phyloP scores from a whole-genome alignment of 2,113 vertebrate genomes.

The Brachyistius frenatus region DNA sequence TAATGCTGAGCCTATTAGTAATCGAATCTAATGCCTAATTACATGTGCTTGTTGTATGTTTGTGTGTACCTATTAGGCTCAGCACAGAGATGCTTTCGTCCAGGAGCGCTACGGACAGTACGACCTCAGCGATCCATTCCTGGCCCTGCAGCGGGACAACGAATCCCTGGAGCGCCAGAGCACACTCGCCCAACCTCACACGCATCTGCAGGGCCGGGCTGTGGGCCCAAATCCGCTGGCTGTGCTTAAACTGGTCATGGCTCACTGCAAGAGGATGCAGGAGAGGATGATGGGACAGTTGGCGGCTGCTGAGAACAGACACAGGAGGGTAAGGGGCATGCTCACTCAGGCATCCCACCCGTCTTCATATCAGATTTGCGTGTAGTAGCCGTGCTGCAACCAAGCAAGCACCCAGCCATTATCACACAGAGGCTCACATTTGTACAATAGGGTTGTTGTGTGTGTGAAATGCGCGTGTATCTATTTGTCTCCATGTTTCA shows the following conservation, averaged over 20 bases:
- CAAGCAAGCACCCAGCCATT: not conserved
- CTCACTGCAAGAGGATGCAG: conserved; percentile 96
- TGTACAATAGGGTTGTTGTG: conserved; percentile 56
- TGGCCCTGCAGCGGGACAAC: conserved; percentile 95
- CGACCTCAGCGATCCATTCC: conserved; percentile 94
- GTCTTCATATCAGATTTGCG: conserved; percentile 6
- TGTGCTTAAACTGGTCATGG: conserved; percentile 94
- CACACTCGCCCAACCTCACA: conserved; percentile 73
- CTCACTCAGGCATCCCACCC: not conserved
- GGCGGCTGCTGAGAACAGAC: conserved; percentile 92
- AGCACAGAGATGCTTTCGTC: conserved; percentile 92
- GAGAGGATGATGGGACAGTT: conserved; percentile 96
- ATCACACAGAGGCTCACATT: conserved; percentile 35
- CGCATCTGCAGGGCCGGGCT: conserved; percentile 80
- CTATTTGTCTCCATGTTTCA: conserved; percentile 12
- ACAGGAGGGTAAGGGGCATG: conserved; percentile 88
- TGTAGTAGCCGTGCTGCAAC: conserved; percentile 18
- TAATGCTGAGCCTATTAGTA: not conserved
- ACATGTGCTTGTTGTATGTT: not conserved
- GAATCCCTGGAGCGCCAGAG: conserved; percentile 83
- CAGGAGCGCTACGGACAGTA: conserved; percentile 97
- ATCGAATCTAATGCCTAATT: not conserved
- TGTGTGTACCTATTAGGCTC: conserved; percentile 85
- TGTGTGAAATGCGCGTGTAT: conserved; percentile 23
- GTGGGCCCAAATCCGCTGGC: conserved; percentile 92